A percentile compares a stretch with the other conserved stretches of the same genome.
phyloP scores from a whole-genome alignment of 2,113 vertebrate genomes.

The Nymphicus hollandicus region DNA sequence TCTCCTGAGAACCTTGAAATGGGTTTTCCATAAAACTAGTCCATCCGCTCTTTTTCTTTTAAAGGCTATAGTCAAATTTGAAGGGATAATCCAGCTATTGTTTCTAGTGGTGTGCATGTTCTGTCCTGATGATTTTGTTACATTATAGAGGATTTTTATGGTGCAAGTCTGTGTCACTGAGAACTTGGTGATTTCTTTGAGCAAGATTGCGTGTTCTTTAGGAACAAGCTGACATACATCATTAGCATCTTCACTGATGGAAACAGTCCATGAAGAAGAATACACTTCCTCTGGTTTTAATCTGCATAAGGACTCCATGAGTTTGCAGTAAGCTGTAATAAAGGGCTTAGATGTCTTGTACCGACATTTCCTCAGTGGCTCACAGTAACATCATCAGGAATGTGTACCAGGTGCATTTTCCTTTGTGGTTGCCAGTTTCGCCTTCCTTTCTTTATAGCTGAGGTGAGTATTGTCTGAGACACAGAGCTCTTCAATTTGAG shows the following conservation, averaged over 20 bases:
- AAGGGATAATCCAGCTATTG: background rate
- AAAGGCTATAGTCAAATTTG: background rate
- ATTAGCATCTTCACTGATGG: background rate
- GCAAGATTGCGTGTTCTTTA: background rate
- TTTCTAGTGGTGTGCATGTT: background rate
- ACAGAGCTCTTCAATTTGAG: background rate
- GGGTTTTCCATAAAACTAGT: constrained; percentile 24
- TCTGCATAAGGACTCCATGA: background rate
- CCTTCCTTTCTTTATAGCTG: background rate
- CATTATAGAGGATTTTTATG: background rate
- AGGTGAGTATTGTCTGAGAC: background rate
- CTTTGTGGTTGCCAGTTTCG: background rate
- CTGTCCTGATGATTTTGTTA: background rate
- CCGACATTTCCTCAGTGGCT: background rate
- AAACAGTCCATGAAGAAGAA: background rate
- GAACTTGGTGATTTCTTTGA: background rate
- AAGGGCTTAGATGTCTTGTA: background rate
- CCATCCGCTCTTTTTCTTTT: background rate
- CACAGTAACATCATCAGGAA: background rate
- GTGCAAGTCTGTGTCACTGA: background rate
- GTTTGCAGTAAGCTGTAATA: background rate
- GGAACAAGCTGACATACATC: background rate
- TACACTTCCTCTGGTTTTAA: background rate
- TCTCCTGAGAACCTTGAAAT: constrained; percentile 42
- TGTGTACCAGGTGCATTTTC: background rate